A percentile compares a stretch with the other conserved stretches of the same genome.
Conservation (phyloP, 2,888 invertebrate genomes). For the Melanchra persicariae region DNA sequence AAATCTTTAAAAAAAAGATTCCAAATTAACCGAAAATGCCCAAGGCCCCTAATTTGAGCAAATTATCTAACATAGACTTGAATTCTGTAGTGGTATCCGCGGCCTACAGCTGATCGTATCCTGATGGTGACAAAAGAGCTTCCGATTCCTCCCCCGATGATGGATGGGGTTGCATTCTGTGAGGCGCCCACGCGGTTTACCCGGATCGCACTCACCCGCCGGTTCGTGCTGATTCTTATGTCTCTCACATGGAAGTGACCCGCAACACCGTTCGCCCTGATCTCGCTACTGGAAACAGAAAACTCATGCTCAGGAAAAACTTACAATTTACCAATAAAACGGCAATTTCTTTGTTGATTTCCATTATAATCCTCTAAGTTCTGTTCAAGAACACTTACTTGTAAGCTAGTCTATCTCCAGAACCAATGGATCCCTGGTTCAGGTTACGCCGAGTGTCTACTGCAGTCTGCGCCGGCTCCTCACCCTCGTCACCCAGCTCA, state of each 20-base stretch:
- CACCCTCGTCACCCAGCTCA: background rate
- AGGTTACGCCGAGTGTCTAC: background rate
- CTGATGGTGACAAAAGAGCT: slow-evolving; percentile 7
- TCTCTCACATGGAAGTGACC: background rate
- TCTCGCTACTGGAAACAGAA: slow-evolving; percentile 10
- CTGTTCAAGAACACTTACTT: background rate
- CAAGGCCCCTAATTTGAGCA: background rate
- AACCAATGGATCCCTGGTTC: background rate
- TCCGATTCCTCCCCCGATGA: slow-evolving; percentile 15
- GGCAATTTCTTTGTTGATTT: background rate
- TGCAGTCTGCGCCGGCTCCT: background rate
- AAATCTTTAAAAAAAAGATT: too few species aligned
- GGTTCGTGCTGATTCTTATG: background rate
- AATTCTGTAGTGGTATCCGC: slow-evolving; percentile 21
- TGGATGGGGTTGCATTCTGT: slow-evolving; percentile 21
- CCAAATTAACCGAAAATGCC: too few species aligned
- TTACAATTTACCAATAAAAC: background rate
- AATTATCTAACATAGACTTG: slow-evolving; percentile 3
- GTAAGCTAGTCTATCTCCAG: background rate
- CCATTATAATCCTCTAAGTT: background rate
- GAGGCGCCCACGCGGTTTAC: slow-evolving; percentile 11
- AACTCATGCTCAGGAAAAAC: background rate
- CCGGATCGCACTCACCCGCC: slow-evolving; percentile 28
- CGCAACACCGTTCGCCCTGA: background rate
- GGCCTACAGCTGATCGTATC: slow-evolving; percentile 19